Evolutionary conservation across 2,113 vertebrate species (phyloP).

Genomic region (Scomber colias): DNA sequence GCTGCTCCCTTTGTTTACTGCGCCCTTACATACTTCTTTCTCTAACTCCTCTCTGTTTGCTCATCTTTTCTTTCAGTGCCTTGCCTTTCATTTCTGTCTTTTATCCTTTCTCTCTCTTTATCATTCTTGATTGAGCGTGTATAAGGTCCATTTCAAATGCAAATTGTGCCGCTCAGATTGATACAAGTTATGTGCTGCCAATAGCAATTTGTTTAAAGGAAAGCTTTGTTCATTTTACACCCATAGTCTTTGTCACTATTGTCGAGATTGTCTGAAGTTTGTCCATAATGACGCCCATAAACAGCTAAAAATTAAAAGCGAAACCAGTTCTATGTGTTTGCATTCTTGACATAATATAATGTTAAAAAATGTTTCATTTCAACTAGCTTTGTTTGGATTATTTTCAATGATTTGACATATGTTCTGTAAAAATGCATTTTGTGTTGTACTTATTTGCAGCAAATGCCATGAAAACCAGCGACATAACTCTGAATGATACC

Average conservation of each 20-base stretch:
- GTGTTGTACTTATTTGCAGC: background rate
- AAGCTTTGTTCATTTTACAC: conserved; percentile 29
- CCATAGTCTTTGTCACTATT: conserved; percentile 24
- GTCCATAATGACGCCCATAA: background rate
- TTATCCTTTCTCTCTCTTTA: conserved; percentile 72
- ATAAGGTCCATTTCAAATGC: conserved; percentile 71
- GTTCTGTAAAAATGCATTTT: no score
- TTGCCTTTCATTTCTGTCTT: conserved; percentile 63
- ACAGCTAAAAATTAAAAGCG: background rate
- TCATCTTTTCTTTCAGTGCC: conserved; percentile 56
- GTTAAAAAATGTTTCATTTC: background rate
- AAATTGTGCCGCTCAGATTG: conserved; percentile 55
- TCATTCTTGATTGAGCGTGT: conserved; percentile 58
- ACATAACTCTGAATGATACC: background rate
- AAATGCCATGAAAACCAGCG: background rate
- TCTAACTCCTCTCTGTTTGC: conserved; percentile 61
- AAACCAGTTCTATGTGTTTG: background rate
- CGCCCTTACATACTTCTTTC: conserved; percentile 47
- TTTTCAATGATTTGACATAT: background rate
- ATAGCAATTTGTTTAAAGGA: conserved; percentile 57
- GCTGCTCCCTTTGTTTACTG: conserved; percentile 75
- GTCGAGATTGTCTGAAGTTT: conserved; percentile 32
- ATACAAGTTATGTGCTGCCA: conserved; percentile 55
- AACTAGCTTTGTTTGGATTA: background rate
- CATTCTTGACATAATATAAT: no score